These are phyloP conservation scores for Procambarus virginalis DNA, from an alignment of 1,140 invertebrate species.

Conservation along the genomic window DNA sequence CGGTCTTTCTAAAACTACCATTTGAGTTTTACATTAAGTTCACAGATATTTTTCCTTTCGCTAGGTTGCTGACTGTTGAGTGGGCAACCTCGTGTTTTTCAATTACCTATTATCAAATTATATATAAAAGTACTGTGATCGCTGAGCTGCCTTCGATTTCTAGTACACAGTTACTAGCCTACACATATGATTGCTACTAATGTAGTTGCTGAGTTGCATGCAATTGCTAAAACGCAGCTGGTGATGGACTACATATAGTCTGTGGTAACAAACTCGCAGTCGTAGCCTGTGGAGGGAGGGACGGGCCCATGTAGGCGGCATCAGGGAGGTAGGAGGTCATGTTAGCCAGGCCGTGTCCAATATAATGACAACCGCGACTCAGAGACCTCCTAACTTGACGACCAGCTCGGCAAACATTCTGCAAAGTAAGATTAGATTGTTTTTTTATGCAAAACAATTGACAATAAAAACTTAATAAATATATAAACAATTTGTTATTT, in stretches of 20 bases:
- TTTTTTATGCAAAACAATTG: background rate
- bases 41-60: too few relatives aligned
- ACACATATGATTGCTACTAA: too few relatives aligned
- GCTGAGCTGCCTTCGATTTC: too few relatives aligned
- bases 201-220: background rate
- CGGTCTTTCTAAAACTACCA: too few relatives aligned
- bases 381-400: background rate
- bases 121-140: too few relatives aligned
- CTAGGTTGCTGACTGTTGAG: too few relatives aligned
- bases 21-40: too few relatives aligned
- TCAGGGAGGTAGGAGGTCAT: slow-evolving; percentile 8
- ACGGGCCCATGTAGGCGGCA: slow-evolving; percentile 20
- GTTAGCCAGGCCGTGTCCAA: slow-evolving; percentile 12
- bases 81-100: too few relatives aligned
- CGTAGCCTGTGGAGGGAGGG: background rate
- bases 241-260: background rate
- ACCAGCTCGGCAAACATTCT: background rate
- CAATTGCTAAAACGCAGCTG: background rate
- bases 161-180: too few relatives aligned
- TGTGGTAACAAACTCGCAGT: background rate
- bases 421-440: background rate
- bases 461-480: too few relatives aligned
- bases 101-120: too few relatives aligned
- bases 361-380: slow-evolving; percentile 22
- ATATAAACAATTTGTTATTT: too few relatives aligned